Base-by-base conservation (phyloP, 2,888 invertebrate genomes). In the Dysmachus trigonus region DNA sequence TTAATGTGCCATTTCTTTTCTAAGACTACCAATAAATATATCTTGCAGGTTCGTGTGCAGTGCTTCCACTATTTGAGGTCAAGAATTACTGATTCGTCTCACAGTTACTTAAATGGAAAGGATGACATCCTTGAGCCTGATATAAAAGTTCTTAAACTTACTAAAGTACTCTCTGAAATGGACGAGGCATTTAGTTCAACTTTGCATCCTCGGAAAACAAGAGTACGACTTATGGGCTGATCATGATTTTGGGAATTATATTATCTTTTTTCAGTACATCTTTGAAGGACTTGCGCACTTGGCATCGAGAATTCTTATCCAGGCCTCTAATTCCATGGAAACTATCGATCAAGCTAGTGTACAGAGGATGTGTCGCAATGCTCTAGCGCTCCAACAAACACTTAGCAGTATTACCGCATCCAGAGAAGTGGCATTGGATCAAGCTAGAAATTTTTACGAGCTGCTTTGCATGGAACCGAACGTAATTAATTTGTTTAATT, bases 1-100 rank as follows among this genome's bases (percentile, higher is more conserved):
- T 38, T 86, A 22, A 4, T 2, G 18, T 47, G 13, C 8, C 8
- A 18, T 62, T 8, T 18, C 10, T 79, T 85, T 38, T n/a, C 30
- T n/a, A 33, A 27, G 10, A 13, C 22, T 51, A 77, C 51, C 62
- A 41, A 73, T 7, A 85, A 33, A 51, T 22, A 81, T 85, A 27
- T 91, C 88, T 92, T 93, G 85, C 89, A 95, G 95, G 94, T 96
- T 87, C 94, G 98, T 86, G 98, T 99, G 72, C 98, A 98, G 91
- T 99, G 98, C 92, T 98, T 99, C 93, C 97, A 97, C 93, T 98
- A 98, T 93, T 93, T 99, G 88, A 94, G 94, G 0, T 93, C 95
- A 3, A 88, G 87, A 47, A 89, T 89, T 72, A 89, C 89, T 1
- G 89, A 90, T 84, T 89, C 90, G 15, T 53, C 30, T 4, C 90